These are phyloP conservation scores for Trachelus stipa DNA, from an alignment of 2,888 invertebrate genomes.

Conservation along the genomic window DNA sequence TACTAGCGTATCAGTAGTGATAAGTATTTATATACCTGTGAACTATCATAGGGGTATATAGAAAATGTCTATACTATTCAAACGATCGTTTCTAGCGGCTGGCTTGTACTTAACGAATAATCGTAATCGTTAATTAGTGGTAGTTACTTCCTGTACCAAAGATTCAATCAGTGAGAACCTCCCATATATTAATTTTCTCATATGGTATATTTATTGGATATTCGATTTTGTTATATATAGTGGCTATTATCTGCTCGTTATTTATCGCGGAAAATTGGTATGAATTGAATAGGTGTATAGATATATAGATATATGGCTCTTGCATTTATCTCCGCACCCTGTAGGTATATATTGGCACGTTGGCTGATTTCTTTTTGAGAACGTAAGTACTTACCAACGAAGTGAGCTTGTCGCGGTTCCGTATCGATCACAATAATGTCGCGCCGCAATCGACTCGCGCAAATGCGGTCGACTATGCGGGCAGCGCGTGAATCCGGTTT, in stretches of 20 bases:
- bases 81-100: neutral
- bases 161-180: neutral
- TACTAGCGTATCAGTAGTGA: neutral
- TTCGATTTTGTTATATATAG: neutral
- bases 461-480: conserved; percentile 59
- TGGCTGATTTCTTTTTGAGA: neutral
- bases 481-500: conserved; percentile 34
- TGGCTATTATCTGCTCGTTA: neutral
- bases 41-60: neutral
- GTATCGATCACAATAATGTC: conserved; percentile 55
- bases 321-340: neutral
- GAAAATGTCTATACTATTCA: neutral
- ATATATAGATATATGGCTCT: neutral
- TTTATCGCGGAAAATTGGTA: too few species aligned
- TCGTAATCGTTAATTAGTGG: neutral
- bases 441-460: conserved; percentile 60
- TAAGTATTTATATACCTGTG: neutral
- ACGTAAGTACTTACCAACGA: neutral
- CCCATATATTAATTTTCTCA: neutral
- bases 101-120: neutral
- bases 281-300: neutral
- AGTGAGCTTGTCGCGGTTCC: conserved; percentile 28
- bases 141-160: neutral
- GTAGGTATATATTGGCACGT: neutral
- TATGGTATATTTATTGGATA: neutral